Evolutionary conservation across 2,888 invertebrate genomes (phyloP).

Genomic region (Agrochola lychnidis): DNA sequence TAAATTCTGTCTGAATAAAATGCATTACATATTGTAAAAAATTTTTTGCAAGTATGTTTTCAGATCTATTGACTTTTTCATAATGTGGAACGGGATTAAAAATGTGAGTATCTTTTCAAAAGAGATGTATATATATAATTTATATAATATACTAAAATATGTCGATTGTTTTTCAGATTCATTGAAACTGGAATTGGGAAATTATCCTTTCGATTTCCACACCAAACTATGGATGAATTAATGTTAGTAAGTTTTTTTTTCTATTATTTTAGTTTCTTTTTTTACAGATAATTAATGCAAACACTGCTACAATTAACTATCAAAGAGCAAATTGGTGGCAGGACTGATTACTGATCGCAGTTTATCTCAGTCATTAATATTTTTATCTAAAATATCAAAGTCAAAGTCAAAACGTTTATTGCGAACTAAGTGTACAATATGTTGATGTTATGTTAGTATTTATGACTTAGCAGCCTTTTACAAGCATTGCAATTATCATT

Average conservation of each 20-base stretch:
- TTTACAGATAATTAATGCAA: no score
- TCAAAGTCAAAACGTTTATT: no score
- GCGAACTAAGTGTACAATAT: no score
- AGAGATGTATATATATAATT: no score
- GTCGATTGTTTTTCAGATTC: conserved; percentile 21
- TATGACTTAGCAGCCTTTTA: no score
- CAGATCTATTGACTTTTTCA: conserved; percentile 37
- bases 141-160: background rate
- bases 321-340: background rate
- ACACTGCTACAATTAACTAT: background rate
- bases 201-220: background rate
- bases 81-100: background rate
- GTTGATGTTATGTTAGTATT: no score
- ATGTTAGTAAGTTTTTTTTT: conserved; percentile 25
- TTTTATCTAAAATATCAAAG: background rate
- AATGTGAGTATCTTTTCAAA: conserved; percentile 29
- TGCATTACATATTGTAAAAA: conserved; percentile 14
- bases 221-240: background rate
- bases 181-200: background rate
- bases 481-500: no score
- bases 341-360: background rate
- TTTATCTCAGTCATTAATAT: background rate
- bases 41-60: conserved; percentile 55
- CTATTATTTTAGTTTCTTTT: background rate
- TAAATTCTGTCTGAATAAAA: background rate